Base-by-base conservation (phyloP, 2,797 vertebrate genomes). In the Chelonia mydas region DNA sequence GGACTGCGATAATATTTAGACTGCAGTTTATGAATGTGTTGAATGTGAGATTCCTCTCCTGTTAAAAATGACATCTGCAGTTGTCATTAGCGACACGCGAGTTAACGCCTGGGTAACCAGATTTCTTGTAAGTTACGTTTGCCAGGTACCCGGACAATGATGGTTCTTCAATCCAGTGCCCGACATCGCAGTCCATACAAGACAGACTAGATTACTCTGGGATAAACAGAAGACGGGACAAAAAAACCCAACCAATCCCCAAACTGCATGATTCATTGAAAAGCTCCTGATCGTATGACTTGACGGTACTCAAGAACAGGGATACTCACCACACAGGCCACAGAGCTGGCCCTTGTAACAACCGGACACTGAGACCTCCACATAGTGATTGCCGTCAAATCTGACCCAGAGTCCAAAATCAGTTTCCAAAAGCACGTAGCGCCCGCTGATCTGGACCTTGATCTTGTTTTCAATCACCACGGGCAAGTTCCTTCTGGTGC, bases 371-470 rank as follows among this genome's bases (percentile, higher is more conserved):
- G 98, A 98, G 50, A 99, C 98, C 61, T 99, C 99, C 76, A 98
- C 98, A 1, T 99, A 98, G 83, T 99, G 99, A 97, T 99, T 98
- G 28, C 99, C 99, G 94, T 99, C 98, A 33, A 99, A 99, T 88
- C 98, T 98, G 76, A 99, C 98, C 89, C 98, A 98, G 79, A 99
- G 95, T 25, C 98, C 98, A n/a, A 99, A 99, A 59, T 98, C 94
- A 3, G 99, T 99, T 95, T 99, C 98, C 94, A 99, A 90, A 59
- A 99, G 98, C n/a, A 99, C 93, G 84, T 99, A 99, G 90, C 98
- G 98, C 41, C 99, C 99, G 51, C 99, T 99, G 72, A 98, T 94
- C 97, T 98, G 98, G 96, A 99, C 98, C 51, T 96, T 96, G 47
- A 98, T 86, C 68, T 97, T 98, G 37, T 84, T 97, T 47, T 97